Evolutionary conservation across 2,888 invertebrate species (phyloP).

Genomic region (Micoletzkya japonica): DNA sequence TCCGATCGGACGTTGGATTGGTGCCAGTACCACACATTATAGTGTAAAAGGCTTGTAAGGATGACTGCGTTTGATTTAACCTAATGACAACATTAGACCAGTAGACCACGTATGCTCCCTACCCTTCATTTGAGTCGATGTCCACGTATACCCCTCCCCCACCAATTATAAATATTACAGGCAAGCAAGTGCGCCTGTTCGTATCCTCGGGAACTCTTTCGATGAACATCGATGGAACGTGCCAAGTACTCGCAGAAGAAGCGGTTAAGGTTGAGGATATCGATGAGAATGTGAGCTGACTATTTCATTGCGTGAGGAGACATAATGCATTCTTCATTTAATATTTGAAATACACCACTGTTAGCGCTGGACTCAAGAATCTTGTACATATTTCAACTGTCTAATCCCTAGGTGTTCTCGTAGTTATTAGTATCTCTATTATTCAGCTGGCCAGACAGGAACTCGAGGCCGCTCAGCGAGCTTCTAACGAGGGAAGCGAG

Average conservation of each 20-base stretch:
- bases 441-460: conserved; percentile 54
- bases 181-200: conserved; percentile 51
- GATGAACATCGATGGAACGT: conserved; percentile 62
- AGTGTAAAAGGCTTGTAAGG: no score
- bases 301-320: neutral
- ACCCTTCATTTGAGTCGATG: no score
- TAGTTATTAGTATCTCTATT: conserved; percentile 27
- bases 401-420: neutral
- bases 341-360: neutral
- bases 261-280: conserved; percentile 54
- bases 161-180: no score
- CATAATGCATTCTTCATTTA: neutral
- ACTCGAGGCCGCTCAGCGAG: conserved; percentile 58
- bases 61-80: no score
- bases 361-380: neutral
- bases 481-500: conserved; percentile 51
- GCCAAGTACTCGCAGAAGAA: conserved; percentile 62
- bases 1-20: no score
- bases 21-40: no score
- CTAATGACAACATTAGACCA: no score
- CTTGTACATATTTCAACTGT: neutral
- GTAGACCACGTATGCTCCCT: no score
- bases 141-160: no score
- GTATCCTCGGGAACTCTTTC: conserved; percentile 63
- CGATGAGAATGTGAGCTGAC: conserved; percentile 52